These are phyloP conservation scores for Apaloderma vittatum DNA, from an alignment of 2,113 vertebrate species.

Conservation along the genomic window DNA sequence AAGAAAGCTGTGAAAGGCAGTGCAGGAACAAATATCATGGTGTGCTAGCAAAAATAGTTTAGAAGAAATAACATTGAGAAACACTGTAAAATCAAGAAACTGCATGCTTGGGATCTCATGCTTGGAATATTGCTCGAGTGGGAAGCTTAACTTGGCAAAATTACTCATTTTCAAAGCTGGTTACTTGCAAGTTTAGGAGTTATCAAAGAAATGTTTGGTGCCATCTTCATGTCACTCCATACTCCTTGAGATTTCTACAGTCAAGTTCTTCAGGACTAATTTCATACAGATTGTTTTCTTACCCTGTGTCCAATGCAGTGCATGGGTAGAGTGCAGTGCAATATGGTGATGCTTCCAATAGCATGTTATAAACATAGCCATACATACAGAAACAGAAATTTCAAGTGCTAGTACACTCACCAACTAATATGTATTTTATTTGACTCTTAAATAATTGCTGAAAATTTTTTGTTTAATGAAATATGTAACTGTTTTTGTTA, in stretches of 20 bases:
- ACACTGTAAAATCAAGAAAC: background rate
- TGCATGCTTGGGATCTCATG: background rate
- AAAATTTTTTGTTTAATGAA: background rate
- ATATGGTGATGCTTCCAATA: background rate
- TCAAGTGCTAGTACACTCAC: background rate
- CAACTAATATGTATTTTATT: background rate
- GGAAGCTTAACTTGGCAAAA: background rate
- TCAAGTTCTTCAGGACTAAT: background rate
- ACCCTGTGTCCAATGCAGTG: background rate
- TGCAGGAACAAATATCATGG: background rate
- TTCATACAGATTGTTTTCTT: background rate
- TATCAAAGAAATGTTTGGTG: background rate
- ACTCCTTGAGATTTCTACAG: background rate
- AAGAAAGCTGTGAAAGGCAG: background rate
- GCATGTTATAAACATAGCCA: background rate
- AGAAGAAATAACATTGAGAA: background rate
- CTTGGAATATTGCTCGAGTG: background rate
- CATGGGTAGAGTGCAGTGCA: background rate
- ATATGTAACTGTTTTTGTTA: background rate
- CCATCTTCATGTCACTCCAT: accelerated
- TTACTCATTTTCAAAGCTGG: background rate
- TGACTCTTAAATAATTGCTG: background rate
- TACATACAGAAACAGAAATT: background rate
- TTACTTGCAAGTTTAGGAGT: background rate
- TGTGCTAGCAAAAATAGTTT: background rate